Base-by-base conservation (phyloP, 2,797 vertebrate genomes). In the Hyperoplus immaculatus region DNA sequence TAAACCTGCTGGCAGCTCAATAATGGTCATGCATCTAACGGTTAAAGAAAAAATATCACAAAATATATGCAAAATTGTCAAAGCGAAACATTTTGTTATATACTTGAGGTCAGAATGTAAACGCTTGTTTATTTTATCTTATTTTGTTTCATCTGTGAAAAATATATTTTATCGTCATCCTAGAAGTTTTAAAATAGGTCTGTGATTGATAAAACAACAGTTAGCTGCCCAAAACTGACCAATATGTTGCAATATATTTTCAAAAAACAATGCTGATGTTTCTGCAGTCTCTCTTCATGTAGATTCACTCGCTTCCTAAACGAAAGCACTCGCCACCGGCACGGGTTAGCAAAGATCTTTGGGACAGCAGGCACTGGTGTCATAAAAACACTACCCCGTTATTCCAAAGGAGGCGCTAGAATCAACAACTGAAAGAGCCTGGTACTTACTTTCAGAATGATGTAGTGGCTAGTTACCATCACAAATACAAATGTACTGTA, bases 1-100 rank as follows among this genome's bases (percentile, higher is more conserved):
- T 29, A 45, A 75, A 72, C n/a, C 65, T 0, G 1, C 50, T n/a
- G 59, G 45, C 42, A 10, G 49, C 74, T 76, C 15, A 51, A 36
- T 16, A 45, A 36, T 46, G 65, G 42, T 10, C 47, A 43, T 16
- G 21, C 36, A 45, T 29, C 71, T 38, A 7, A 10, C 12, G 75
- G 13, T 76, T 64, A 77, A 75, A 49, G 16, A 51, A 50, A 64
- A 3, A 61, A 71, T 67, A 77, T 82, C 21, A 75, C 16, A 38
- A 49, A 60, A 75, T 70, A 56, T 16, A 41, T 67, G 29, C 10
- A n/a, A 10, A 63, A 39, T 50, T 45, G 8, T 15, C 16, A 8
- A 14, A 0, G 11, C 49, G 11, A 16, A 15, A 42, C 6, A 47
- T 42, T 45, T 62, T 43, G 16, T 54, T 41, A 16, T 75, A 1